Base-by-base conservation (phyloP, 2,797 vertebrate species). In the Manis pentadactyla region DNA sequence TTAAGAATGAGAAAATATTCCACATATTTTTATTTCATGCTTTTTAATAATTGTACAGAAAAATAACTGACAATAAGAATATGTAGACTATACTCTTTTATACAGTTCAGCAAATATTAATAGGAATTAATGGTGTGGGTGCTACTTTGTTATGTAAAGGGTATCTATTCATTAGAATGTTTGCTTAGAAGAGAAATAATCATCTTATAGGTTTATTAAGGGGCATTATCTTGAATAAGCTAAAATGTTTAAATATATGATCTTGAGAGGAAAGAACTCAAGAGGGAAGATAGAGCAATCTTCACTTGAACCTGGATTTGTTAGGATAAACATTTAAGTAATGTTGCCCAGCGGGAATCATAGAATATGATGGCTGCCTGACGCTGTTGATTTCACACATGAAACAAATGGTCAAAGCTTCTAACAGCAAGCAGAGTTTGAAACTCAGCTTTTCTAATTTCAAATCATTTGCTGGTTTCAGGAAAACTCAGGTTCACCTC, bases 231-330 rank as follows among this genome's bases (percentile, higher is more conserved):
- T 87, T 71, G 59, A 57, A 19, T 71, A 87, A 87, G 21, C 21
- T 85, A 75, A 86, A 61, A 74, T 87, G 37, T 68, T 79, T 73
- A 87, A 86, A 53, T 84, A 83, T 71, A 37, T 53, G 27, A 90
- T 77, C 39, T 37, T 77, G 64, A 77, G 37, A 95, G 12, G 18
- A 90, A 27, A 37, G 34, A 82, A 61, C 49, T n/a, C 66, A 12
- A 88, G 51, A 95, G 15, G 21, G 83, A 27, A 23, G 7, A 21
- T 37, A 86, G 31, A 42, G n/a, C 11, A 7, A 49, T 83, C 25
- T 55, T 59, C 39, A 51, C 37, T 42, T 51, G 68, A 59, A 37
- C 21, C 31, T 84, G 39, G 13, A 64, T 39, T 91, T 79, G 15
- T 66, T 63, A 42, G 13, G 29, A 23, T 42, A 51, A 57, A n/a